Conservation (phyloP, 2,113 vertebrate genomes). For the Suncus etruscus region DNA sequence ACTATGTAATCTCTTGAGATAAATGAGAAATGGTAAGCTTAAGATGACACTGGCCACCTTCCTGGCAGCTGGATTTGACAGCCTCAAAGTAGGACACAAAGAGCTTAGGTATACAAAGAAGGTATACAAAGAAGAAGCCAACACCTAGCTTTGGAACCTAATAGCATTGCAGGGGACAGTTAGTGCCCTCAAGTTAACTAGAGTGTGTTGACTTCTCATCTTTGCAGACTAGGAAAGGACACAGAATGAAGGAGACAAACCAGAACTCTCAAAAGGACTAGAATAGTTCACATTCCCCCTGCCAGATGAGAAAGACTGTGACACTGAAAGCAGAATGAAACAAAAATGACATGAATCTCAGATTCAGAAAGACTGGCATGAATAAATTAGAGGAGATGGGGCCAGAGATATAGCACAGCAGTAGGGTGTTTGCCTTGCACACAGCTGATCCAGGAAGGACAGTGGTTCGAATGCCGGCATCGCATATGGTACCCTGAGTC, state of each 20-base stretch:
- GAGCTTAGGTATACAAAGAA: neutral
- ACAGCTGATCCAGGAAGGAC: no score
- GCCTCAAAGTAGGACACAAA: neutral
- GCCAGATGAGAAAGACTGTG: neutral
- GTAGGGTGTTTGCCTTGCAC: no score
- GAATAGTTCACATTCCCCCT: neutral
- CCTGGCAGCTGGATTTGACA: neutral
- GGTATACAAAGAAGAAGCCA: neutral
- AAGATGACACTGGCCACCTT: neutral
- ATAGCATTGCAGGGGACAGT: no score
- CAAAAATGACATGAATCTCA: neutral
- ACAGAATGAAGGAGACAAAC: neutral
- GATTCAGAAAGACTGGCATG: neutral
- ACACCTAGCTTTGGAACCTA: neutral
- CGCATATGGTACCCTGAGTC: no score
- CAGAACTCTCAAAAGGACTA: neutral
- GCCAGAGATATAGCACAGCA: no score
- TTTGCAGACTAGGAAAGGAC: neutral
- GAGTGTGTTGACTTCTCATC: neutral
- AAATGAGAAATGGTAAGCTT: neutral
- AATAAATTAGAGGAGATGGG: neutral
- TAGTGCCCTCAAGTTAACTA: neutral
- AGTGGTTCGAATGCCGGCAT: no score
- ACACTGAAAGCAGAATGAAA: neutral
- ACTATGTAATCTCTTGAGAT: neutral